Conservation (phyloP, 2,888 invertebrate species). For the Cerceris rybyensis region DNA sequence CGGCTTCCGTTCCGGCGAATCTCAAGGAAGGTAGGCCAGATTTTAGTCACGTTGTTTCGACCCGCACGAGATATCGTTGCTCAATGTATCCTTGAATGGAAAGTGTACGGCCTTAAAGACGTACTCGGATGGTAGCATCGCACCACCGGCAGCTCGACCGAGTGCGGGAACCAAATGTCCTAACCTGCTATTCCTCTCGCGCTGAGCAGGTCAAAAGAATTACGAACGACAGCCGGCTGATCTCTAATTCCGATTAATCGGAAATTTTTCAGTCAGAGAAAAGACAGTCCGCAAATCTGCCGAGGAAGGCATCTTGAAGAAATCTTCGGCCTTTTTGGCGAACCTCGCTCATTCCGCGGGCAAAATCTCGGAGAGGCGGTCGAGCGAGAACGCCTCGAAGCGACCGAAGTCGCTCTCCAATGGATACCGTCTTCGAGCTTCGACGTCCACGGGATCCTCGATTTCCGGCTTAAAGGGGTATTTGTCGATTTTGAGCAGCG, state of each 20-base stretch:
- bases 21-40: slow-evolving; percentile 69
- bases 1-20: slow-evolving; percentile 70
- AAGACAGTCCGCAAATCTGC: slow-evolving; percentile 17
- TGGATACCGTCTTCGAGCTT: background rate
- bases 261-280: slow-evolving; percentile 36
- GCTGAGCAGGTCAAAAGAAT: too few relatives aligned
- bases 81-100: too few relatives aligned
- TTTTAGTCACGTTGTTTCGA: too few relatives aligned
- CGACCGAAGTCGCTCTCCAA: slow-evolving; percentile 12
- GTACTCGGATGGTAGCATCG: too few relatives aligned
- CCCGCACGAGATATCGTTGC: too few relatives aligned
- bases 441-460: slow-evolving; percentile 16
- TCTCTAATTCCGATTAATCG: slow-evolving; percentile 3
- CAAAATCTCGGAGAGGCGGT: slow-evolving; percentile 36
- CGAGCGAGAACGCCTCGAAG: slow-evolving; percentile 25
- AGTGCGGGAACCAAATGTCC: too few relatives aligned
- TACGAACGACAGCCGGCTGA: too few relatives aligned
- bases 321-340: slow-evolving; percentile 69
- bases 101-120: too few relatives aligned
- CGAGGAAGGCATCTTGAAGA: slow-evolving; percentile 65
- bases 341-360: slow-evolving; percentile 58
- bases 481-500: slow-evolving; percentile 36
- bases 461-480: slow-evolving; percentile 34
- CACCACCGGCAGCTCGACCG: too few relatives aligned
- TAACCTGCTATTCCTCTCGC: too few relatives aligned